phyloP scores from a whole-genome alignment of 2,113 vertebrate species.

The Oreochromis aureus region DNA sequence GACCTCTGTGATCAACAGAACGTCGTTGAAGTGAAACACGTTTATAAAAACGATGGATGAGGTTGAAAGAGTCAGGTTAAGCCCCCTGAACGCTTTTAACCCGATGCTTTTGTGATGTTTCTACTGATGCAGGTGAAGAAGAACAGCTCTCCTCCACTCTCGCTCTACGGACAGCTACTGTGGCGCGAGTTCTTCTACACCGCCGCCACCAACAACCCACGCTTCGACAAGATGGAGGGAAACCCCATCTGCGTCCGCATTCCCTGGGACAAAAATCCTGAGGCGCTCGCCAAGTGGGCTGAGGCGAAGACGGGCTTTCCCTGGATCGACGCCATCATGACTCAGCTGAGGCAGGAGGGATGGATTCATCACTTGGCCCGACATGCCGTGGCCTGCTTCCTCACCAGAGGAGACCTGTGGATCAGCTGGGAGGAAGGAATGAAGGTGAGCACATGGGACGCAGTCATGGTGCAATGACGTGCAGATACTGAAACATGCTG shows the following conservation, averaged over 20 bases:
- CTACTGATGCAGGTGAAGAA: slow-evolving; percentile 66
- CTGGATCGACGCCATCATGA: slow-evolving; percentile 80
- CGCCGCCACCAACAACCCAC: slow-evolving; percentile 71
- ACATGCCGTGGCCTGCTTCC: slow-evolving; percentile 76
- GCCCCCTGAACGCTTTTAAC: background rate
- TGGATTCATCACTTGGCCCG: slow-evolving; percentile 76
- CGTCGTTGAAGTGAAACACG: background rate
- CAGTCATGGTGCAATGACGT: background rate
- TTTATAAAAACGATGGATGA: background rate
- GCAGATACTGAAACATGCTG: background rate
- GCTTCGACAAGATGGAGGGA: slow-evolving; percentile 76
- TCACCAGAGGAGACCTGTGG: slow-evolving; percentile 75
- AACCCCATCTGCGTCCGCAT: slow-evolving; percentile 77
- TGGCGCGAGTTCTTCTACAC: slow-evolving; percentile 78
- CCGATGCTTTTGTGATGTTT: background rate
- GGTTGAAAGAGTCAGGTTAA: background rate
- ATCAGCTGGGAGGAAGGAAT: slow-evolving; percentile 79
- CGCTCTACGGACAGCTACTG: slow-evolving; percentile 73
- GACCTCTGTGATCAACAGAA: background rate
- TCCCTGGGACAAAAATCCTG: slow-evolving; percentile 74
- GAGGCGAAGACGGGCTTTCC: slow-evolving; percentile 75
- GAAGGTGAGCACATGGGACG: slow-evolving; percentile 60
- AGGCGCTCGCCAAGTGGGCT: slow-evolving; percentile 74
- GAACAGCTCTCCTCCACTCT: slow-evolving; percentile 73
- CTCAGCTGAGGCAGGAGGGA: slow-evolving; percentile 73